Percentiles rank a stretch among this genome's conserved stretches.
Evolutionary conservation across 2,113 vertebrate species (phyloP).

Genomic region (Alosa alosa): DNA sequence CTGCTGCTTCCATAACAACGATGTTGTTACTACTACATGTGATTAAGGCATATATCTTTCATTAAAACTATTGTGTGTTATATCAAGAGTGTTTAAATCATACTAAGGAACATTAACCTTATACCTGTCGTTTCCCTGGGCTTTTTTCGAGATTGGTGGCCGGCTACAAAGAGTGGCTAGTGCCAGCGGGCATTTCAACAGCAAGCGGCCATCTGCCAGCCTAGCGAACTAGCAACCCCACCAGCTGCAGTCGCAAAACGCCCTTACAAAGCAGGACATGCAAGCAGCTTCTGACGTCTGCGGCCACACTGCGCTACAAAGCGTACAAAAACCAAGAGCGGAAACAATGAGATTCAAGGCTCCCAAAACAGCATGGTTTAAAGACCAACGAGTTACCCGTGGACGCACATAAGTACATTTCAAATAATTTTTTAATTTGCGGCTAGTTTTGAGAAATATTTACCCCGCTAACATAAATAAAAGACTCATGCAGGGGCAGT

Average conservation of each 20-base stretch:
- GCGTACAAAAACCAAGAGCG: conserved; percentile 74
- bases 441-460: conserved; percentile 61
- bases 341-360: conserved; percentile 74
- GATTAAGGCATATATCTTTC: neutral
- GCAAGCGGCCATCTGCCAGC: conserved; percentile 80
- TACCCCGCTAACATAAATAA: conserved; percentile 62
- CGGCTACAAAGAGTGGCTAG: conserved; percentile 69
- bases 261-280: conserved; percentile 83
- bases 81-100: neutral
- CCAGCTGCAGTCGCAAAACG: conserved; percentile 83
- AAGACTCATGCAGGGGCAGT: conserved; percentile 82
- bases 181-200: conserved; percentile 78
- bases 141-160: conserved; percentile 59
- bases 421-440: conserved; percentile 61
- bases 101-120: conserved; percentile 30
- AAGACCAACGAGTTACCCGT: conserved; percentile 64
- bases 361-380: conserved; percentile 62
- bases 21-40: conserved; percentile 13
- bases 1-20: neutral
- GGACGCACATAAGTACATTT: conserved; percentile 59
- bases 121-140: conserved; percentile 50
- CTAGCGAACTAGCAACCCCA: conserved; percentile 74
- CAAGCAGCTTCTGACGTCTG: conserved; percentile 85
- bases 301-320: conserved; percentile 81
- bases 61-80: neutral